phyloP scores from a whole-genome alignment of 2,797 vertebrate species.

The Sylvilagus floridanus region DNA sequence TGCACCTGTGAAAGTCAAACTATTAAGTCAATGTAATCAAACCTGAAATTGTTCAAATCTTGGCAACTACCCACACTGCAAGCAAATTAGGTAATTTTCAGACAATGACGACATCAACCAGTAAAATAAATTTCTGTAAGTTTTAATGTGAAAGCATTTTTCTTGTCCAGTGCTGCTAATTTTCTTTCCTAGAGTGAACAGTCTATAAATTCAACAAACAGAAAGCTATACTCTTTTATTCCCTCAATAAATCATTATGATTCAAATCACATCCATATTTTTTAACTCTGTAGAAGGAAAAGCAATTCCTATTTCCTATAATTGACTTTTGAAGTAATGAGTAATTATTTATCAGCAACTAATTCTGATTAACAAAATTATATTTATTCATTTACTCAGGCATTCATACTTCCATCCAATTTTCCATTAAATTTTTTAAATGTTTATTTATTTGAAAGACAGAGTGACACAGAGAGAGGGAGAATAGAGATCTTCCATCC shows the following conservation, averaged over 20 bases:
- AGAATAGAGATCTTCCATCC: too few relatives aligned
- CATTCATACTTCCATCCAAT: background rate
- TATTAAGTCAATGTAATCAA: background rate
- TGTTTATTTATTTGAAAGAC: too few relatives aligned
- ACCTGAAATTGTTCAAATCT: background rate
- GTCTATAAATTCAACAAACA: background rate
- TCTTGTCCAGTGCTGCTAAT: background rate
- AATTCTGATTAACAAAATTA: background rate
- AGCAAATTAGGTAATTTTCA: background rate
- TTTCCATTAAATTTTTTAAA: background rate
- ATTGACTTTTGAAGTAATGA: background rate
- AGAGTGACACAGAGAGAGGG: too few relatives aligned
- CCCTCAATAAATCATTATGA: constrained; percentile 22
- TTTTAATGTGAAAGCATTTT: background rate
- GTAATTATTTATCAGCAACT: background rate
- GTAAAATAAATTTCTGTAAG: background rate
- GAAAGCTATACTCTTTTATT: background rate
- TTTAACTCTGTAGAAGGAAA: constrained; percentile 23
- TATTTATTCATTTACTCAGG: background rate
- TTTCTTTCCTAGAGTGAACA: background rate
- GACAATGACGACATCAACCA: background rate
- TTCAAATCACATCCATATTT: background rate
- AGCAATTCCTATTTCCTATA: background rate
- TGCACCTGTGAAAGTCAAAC: background rate
- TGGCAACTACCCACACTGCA: background rate